Evolutionary conservation across 2,113 vertebrate species (phyloP).

Genomic region (Varanus salvator): DNA sequence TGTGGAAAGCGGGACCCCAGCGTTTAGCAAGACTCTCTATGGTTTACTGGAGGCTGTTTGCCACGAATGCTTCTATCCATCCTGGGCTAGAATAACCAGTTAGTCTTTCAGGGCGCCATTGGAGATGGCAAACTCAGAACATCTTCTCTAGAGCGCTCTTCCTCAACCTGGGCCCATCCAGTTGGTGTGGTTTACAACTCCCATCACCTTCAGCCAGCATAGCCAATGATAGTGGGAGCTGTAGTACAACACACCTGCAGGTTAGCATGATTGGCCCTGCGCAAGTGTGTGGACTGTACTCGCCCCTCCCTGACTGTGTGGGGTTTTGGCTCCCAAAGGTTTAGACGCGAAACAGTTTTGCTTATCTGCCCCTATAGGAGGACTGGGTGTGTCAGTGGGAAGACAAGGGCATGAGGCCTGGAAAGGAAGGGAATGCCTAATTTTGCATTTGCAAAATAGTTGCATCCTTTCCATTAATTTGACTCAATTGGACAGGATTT

Average conservation of each 20-base stretch:
- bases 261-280: background rate
- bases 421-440: accelerated
- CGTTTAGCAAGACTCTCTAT: background rate
- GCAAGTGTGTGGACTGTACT: background rate
- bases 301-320: background rate
- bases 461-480: background rate
- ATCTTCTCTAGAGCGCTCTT: background rate
- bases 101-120: too few relatives aligned
- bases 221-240: background rate
- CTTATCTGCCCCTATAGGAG: constrained; percentile 39
- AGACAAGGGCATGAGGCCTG: constrained; percentile 35
- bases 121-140: background rate
- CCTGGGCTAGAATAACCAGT: background rate
- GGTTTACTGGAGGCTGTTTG: background rate
- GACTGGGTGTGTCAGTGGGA: background rate
- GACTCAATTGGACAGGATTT: background rate
- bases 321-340: background rate
- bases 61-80: background rate
- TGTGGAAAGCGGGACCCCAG: background rate
- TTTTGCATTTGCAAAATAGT: background rate
- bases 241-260: background rate
- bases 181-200: background rate
- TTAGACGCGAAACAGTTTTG: background rate
- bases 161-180: background rate
- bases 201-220: too few relatives aligned